These are phyloP conservation scores for Spialia ferax DNA, from an alignment of 2,888 invertebrate genomes.

Conservation along the genomic window DNA sequence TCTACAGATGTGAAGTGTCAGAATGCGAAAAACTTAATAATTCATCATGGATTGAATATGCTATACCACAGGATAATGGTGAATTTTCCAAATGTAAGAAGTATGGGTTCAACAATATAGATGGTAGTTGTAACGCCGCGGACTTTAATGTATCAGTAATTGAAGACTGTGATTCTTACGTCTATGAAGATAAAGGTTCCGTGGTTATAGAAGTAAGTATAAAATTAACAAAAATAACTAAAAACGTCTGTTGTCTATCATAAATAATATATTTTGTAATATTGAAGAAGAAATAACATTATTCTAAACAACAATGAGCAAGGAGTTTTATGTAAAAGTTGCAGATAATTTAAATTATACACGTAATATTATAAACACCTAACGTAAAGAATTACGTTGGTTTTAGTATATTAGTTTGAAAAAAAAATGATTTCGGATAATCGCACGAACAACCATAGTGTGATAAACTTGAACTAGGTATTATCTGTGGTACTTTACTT, in stretches of 20 bases:
- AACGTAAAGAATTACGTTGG: no score
- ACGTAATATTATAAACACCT: no score
- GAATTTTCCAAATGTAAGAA: slow-evolving; percentile 78
- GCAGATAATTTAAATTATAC: no score
- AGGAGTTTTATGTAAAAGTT: no score
- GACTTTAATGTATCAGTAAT: slow-evolving; percentile 63
- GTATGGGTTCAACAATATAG: slow-evolving; percentile 52
- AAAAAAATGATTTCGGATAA: no score
- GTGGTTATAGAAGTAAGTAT: slow-evolving; percentile 84
- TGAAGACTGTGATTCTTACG: slow-evolving; percentile 45
- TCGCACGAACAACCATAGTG: no score
- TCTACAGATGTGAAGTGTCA: slow-evolving; percentile 66
- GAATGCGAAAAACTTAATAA: slow-evolving; percentile 62
- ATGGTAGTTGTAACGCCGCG: slow-evolving; percentile 63
- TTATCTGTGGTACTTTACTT: no score
- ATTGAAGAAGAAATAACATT: not conserved
- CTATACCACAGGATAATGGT: slow-evolving; percentile 78
- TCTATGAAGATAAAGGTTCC: slow-evolving; percentile 72
- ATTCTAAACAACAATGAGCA: no score
- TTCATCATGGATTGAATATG: slow-evolving; percentile 80
- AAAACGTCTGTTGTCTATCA: no score
- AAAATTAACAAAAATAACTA: not conserved
- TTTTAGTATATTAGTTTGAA: no score
- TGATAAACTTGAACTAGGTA: no score
- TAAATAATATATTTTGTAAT: no score